phyloP scores from a whole-genome alignment of 1,140 invertebrate species.

The Ctenoplectra terminalis region DNA sequence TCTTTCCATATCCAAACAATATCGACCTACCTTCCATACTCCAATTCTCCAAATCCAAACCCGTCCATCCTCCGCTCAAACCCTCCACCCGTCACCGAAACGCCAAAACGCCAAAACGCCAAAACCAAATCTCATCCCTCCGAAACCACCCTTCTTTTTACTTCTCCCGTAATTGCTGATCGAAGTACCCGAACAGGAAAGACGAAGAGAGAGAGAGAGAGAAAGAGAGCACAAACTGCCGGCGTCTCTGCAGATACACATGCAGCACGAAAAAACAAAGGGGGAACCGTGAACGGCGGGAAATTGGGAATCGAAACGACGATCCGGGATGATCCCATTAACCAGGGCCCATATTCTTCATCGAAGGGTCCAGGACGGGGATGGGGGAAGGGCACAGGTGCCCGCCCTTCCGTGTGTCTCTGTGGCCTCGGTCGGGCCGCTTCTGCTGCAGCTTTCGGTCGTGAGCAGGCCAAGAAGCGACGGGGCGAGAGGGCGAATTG shows the following conservation, averaged over 20 bases:
- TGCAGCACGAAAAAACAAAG: conserved; percentile 23
- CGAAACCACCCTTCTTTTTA: background rate
- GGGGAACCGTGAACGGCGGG: conserved; percentile 1
- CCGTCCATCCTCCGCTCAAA: background rate
- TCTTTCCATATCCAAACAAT: too few species aligned
- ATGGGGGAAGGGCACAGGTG: conserved; percentile 49
- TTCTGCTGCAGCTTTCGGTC: conserved; percentile 55
- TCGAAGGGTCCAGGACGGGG: background rate
- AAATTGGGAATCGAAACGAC: conserved; percentile 39
- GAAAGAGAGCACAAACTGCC: background rate
- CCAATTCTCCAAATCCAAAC: background rate
- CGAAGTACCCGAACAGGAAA: background rate
- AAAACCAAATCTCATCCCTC: background rate
- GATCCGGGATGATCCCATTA: conserved; percentile 65
- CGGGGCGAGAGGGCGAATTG: conserved; percentile 36
- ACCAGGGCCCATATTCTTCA: conserved; percentile 62
- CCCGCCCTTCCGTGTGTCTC: conserved; percentile 70
- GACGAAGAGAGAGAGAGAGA: background rate
- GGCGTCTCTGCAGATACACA: background rate
- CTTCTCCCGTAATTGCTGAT: background rate
- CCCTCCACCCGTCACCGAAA: background rate
- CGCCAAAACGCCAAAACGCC: background rate
- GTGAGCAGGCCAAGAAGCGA: background rate
- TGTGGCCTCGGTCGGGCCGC: conserved; percentile 56
- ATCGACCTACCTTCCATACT: too few species aligned